Conservation (phyloP, 92 coral and sea anemone genomes). For the Epizoanthus ramosus region DNA sequence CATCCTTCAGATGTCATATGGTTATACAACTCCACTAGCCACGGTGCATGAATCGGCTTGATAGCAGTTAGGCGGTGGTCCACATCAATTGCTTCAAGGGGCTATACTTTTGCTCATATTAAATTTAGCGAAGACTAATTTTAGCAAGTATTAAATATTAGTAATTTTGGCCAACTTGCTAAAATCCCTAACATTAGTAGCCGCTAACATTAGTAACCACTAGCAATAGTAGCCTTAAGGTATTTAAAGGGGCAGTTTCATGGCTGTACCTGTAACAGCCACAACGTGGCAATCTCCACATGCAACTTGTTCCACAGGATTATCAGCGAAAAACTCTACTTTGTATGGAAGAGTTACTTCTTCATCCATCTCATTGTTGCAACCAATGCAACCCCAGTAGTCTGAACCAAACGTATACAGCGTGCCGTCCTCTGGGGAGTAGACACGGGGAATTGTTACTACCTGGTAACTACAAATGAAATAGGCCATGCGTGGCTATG, state of each 20-base stretch:
- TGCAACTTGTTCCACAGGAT: slow-evolving; percentile 80
- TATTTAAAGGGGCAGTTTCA: too few relatives aligned
- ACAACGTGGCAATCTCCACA: slow-evolving; percentile 97
- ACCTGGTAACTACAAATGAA: background rate
- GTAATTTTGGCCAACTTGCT: too few relatives aligned
- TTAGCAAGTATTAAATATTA: too few relatives aligned
- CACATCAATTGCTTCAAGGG: too few relatives aligned
- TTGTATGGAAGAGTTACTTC: slow-evolving; percentile 74
- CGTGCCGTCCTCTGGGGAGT: slow-evolving; percentile 73
- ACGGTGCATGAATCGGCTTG: too few relatives aligned
- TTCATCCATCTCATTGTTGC: slow-evolving; percentile 83
- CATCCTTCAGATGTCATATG: too few relatives aligned
- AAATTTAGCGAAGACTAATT: background rate
- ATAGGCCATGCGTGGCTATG: background rate
- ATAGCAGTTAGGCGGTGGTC: too few relatives aligned
- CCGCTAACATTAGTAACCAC: too few relatives aligned
- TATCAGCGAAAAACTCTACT: slow-evolving; percentile 81
- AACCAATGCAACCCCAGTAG: slow-evolving; percentile 97
- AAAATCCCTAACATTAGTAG: too few relatives aligned
- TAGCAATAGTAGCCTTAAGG: too few relatives aligned
- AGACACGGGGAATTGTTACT: background rate
- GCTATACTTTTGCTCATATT: too few relatives aligned
- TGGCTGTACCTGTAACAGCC: slow-evolving; percentile 69
- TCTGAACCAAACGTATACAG: slow-evolving; percentile 96
- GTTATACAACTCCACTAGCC: too few relatives aligned